A percentile compares a stretch with the other conserved stretches of the same genome.
phyloP scores from a whole-genome alignment of 2,888 invertebrate genomes.

The Pachydiplax longipennis region DNA sequence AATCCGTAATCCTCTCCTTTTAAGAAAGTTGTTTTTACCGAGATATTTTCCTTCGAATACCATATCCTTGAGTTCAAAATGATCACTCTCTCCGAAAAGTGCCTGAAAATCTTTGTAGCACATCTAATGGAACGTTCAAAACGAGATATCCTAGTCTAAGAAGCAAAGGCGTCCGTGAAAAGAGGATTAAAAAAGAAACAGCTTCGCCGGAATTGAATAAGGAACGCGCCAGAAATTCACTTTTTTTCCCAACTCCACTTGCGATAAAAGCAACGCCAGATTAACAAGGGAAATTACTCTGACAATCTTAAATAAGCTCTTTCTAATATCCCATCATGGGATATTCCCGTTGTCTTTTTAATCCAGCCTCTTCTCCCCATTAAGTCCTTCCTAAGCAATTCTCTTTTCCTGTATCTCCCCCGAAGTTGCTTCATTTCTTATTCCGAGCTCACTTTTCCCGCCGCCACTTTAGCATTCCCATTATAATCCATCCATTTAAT shows the following conservation, averaged over 20 bases:
- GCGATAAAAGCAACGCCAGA: conserved; percentile 29
- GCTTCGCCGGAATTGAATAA: conserved; percentile 6
- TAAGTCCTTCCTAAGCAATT: no score
- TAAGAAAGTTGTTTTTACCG: no score
- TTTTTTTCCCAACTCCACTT: background rate
- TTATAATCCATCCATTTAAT: background rate
- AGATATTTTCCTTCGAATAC: no score
- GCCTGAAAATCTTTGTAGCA: no score
- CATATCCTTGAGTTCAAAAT: no score
- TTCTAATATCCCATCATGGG: conserved; percentile 22
- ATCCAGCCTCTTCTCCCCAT: background rate
- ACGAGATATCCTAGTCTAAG: no score
- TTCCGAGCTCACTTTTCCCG: background rate
- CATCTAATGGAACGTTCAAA: no score
- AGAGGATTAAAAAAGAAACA: background rate
- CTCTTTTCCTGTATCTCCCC: background rate
- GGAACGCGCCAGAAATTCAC: background rate
- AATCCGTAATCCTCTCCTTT: no score
- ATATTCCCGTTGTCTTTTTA: conserved; percentile 15
- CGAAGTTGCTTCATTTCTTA: background rate
- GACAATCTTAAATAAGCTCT: conserved; percentile 30
- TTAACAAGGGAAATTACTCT: conserved; percentile 37
- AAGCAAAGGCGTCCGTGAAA: no score
- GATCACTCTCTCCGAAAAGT: no score
- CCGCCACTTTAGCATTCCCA: background rate